Percentiles rank a stretch among this genome's conserved stretches.
Evolutionary conservation across 2,888 invertebrate genomes (phyloP).

Genomic region (Eulithis prunata): DNA sequence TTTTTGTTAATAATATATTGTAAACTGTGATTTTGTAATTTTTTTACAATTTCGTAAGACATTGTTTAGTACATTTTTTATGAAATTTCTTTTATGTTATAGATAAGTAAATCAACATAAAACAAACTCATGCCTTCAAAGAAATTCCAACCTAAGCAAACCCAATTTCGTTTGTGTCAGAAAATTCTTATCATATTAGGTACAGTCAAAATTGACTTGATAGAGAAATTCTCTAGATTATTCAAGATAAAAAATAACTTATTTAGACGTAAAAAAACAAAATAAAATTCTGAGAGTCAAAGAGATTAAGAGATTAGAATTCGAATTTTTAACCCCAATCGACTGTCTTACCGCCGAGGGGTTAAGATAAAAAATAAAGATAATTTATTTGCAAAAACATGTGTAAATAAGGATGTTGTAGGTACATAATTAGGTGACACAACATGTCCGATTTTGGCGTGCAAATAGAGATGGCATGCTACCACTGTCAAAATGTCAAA

Average conservation of each 20-base stretch:
- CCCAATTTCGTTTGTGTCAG: not conserved
- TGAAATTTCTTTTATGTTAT: not conserved
- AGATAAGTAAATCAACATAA: not conserved
- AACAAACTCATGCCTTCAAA: not conserved
- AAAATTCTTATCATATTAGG: not conserved
- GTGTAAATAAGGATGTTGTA: too few relatives aligned
- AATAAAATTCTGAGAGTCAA: constrained; percentile 6
- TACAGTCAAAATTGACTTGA: constrained; percentile 1
- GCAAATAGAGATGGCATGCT: too few relatives aligned
- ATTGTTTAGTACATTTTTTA: too few relatives aligned
- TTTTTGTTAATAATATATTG: too few relatives aligned
- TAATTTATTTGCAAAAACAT: too few relatives aligned
- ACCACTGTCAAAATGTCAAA: too few relatives aligned
- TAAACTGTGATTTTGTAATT: too few relatives aligned
- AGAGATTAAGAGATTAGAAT: constrained; percentile 11
- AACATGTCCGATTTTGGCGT: too few relatives aligned
- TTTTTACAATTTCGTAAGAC: too few relatives aligned
- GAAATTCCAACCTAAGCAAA: not conserved
- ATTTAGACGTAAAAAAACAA: not conserved
- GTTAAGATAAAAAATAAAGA: too few relatives aligned
- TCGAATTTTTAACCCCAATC: not conserved
- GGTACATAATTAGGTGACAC: too few relatives aligned
- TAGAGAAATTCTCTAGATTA: constrained; percentile 3
- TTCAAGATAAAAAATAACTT: not conserved
- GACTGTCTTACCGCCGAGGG: too few relatives aligned